Base-by-base conservation (phyloP, 2,888 invertebrate species). In the Ommatoiulus sabulosus region DNA sequence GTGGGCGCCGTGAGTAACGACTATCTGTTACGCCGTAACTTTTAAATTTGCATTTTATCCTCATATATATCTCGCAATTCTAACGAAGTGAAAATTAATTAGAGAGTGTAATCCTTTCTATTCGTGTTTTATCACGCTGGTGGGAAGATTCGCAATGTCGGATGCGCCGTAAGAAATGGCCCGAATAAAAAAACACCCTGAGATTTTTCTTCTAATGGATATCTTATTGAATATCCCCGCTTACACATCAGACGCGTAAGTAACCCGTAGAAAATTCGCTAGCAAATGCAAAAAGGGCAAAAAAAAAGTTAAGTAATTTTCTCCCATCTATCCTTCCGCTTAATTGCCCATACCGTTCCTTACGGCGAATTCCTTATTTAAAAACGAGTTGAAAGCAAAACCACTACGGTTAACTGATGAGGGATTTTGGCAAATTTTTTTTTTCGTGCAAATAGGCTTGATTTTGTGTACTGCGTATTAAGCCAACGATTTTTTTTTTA, bases 51-150 rank as follows among this genome's bases (percentile, higher is more conserved):
- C 86, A 86, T 86, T 86, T 86, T 86, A 86, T 86, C 48, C 86
- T 86, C 72, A 72, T 72, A 72, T 72, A 20, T 85, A 85, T 44
- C 44, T 85, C 24, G 85, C 87, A 43, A 87, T 35, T 43, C 20
- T 46, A 87, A 87, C 52, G 52, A 87, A 87, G 52, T 87, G 87
- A 87, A 87, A 87, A 87, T 87, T 87, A 87, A 87, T 87, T 87
- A 87, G 87, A 57, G 52, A 5, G n/a, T 48, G 52, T 87, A 87
- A 87, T 87, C 87, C 87, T 52, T 72, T 10, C 72, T 72, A 72
- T 20, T 72, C 72, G 72, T 72, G 72, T 72, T 72, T 72, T 72
- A 72, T 4, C 72, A 24, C 24, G 72, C 8, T 24, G 24, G 24
- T 72, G 72, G 72, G 24, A 72, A 72, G 72, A 10, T 24, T 24